These are phyloP conservation scores for Labeo calbasu DNA, from an alignment of 2,797 vertebrate species.

Conservation along the genomic window DNA sequence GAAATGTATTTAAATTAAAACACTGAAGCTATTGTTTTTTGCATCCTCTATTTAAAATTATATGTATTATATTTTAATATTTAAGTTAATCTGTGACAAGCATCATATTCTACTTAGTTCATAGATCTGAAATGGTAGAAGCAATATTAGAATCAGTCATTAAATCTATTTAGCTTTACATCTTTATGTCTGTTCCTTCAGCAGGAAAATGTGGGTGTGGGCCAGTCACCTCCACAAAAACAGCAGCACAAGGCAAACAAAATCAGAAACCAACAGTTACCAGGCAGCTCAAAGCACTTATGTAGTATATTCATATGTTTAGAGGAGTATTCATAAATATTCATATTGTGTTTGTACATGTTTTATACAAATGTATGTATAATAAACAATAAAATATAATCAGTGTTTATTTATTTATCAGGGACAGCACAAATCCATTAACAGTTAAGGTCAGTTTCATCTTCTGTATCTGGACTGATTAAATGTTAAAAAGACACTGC, in stretches of 20 bases:
- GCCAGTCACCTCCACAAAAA: no score
- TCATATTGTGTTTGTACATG: neutral
- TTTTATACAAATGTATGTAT: neutral
- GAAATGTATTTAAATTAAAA: neutral
- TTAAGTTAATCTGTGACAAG: neutral
- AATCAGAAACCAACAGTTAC: neutral
- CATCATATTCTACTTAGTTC: neutral
- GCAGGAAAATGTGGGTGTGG: no score
- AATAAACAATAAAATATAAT: neutral
- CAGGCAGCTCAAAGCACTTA: neutral
- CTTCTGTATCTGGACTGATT: neutral
- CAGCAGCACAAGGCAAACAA: neutral
- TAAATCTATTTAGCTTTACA: neutral
- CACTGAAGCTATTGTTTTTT: no score
- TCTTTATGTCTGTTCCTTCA: no score
- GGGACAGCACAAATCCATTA: neutral
- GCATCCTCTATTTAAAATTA: no score
- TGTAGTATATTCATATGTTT: neutral
- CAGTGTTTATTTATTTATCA: neutral
- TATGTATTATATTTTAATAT: no score
- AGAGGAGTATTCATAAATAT: neutral
- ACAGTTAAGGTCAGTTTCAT: neutral
- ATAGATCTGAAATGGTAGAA: neutral
- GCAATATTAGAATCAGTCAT: neutral
- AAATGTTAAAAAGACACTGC: neutral